A percentile compares a stretch with the other conserved stretches of the same genome.
Conservation (phyloP, 1,140 invertebrate genomes). For the Atta cephalotes region DNA sequence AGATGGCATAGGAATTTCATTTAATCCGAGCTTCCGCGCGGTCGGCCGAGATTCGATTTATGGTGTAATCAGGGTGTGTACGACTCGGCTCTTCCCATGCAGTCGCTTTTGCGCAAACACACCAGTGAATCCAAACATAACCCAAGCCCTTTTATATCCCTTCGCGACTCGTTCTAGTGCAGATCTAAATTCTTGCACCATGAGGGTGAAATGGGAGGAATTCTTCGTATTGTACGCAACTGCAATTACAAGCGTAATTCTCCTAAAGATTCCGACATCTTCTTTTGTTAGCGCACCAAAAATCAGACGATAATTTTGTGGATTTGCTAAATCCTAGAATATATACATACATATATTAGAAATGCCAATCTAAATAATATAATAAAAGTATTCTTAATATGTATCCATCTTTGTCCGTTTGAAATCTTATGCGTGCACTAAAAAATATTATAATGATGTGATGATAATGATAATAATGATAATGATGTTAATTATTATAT, state of each 20-base stretch:
- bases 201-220: slow-evolving; percentile 53
- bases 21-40: slow-evolving; percentile 82
- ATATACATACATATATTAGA: too few species aligned
- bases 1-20: slow-evolving; percentile 84
- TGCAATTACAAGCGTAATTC: slow-evolving; percentile 51
- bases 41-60: slow-evolving; percentile 85
- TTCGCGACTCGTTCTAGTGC: slow-evolving; percentile 18
- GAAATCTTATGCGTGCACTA: too few species aligned
- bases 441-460: too few species aligned
- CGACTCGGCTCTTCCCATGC: slow-evolving; percentile 69
- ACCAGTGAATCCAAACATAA: slow-evolving; percentile 57
- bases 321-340: not conserved
- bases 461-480: too few species aligned
- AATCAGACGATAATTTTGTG: slow-evolving; percentile 11
- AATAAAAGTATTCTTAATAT: too few species aligned
- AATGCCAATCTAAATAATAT: too few species aligned
- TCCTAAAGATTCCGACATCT: slow-evolving; percentile 55
- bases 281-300: slow-evolving; percentile 13
- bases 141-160: slow-evolving; percentile 59
- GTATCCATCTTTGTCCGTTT: too few species aligned
- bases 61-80: slow-evolving; percentile 83
- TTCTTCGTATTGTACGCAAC: slow-evolving; percentile 63
- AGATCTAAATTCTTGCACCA: slow-evolving; percentile 58
- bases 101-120: slow-evolving; percentile 61
- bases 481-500: too few species aligned